Conservation (phyloP, 2,113 vertebrate species). For the Pedionomus torquatus region DNA sequence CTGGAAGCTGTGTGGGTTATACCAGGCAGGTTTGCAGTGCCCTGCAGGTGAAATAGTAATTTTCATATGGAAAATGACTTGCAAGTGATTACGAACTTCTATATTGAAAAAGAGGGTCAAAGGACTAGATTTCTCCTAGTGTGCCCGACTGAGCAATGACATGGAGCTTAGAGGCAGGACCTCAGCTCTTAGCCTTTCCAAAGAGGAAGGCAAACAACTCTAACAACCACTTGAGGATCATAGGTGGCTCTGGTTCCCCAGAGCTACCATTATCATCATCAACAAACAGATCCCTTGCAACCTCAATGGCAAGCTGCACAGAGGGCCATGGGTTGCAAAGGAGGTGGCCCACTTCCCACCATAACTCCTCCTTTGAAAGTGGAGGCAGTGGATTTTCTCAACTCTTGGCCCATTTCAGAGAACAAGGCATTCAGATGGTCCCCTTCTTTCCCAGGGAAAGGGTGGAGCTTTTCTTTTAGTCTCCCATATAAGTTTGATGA, state of each 20-base stretch:
- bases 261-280: background rate
- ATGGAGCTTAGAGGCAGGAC: background rate
- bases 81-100: background rate
- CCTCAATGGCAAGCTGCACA: background rate
- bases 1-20: background rate
- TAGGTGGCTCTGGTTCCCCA: background rate
- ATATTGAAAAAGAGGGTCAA: background rate
- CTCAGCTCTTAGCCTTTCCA: background rate
- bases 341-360: background rate
- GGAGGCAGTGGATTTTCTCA: background rate
- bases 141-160: accelerated
- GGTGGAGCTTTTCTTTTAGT: background rate
- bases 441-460: background rate
- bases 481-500: background rate
- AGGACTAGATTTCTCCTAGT: background rate
- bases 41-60: background rate
- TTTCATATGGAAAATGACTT: background rate
- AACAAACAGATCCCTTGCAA: background rate
- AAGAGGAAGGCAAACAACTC: background rate
- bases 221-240: accelerated
- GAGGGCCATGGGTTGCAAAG: background rate
- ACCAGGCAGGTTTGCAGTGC: background rate
- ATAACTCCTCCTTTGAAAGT: background rate
- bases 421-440: background rate
- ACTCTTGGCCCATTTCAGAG: background rate